Base-by-base conservation (phyloP, 2,113 vertebrate genomes). In the Aptenodytes patagonicus region DNA sequence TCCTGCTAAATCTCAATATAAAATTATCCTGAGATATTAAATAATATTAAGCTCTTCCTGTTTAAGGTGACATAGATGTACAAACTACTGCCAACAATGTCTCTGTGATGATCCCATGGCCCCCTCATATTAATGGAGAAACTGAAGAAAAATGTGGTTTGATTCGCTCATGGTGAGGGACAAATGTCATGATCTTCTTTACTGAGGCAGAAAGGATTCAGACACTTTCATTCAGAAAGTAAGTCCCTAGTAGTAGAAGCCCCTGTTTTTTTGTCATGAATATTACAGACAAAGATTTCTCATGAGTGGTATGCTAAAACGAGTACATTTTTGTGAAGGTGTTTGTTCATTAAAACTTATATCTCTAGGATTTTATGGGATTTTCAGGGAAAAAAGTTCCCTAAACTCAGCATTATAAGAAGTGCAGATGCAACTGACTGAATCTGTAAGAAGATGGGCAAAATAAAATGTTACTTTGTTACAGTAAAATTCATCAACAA, bases 71-170 rank as follows among this genome's bases (percentile, higher is more conserved):
- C 17, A 20, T 6, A 71, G 47, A 81, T 44, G 36, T 52, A 75
- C 28, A 71, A 71, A 75, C 31, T 84, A 29, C 36, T 84, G 72
- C 17, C 57, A 81, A 71, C 69, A 86, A 89, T 25, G 15, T 40
- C 20, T 70, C 38, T 64, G 7, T 68, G 44, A 71, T 58, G 55
- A 60, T 44, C 38, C 61, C 34, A 64, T 9, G 21, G 4, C 3
- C 3, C 2, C 7, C 20, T 84, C 32, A 16, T 46, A 70, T 36
- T 75, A 72, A 80, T 51, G 26, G 32, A 85, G 71, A 73, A 81
- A 58, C 28, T 49, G 49, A 93, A 90, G 38, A 17, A 96, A 94
- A 90, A 77, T 20, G 15, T 49, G 12, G 42, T 85, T 89, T 91
- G n/a, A 38, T 72, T 93, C 11, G 55, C 18, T 68, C 52, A 49